phyloP scores from a whole-genome alignment of 2,113 vertebrate genomes.

The Willisornis vidua region DNA sequence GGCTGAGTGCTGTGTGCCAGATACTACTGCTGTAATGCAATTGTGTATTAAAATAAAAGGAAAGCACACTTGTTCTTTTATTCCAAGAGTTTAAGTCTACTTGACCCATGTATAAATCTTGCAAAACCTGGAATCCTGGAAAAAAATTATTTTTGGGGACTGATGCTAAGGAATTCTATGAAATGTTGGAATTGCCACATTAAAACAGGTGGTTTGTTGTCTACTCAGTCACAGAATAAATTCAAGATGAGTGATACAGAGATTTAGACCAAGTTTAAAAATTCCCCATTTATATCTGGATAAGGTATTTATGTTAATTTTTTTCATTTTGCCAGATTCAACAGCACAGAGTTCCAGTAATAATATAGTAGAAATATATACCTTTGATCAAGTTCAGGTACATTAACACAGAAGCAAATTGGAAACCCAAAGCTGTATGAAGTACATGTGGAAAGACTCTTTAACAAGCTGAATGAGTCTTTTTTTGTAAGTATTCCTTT shows the following conservation, averaged over 20 bases:
- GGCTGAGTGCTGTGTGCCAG: constrained; percentile 5
- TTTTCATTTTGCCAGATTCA: neutral
- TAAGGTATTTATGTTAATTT: neutral
- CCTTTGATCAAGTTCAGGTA: neutral
- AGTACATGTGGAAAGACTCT: neutral
- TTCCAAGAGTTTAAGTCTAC: neutral
- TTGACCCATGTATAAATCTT: neutral
- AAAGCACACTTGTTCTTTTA: neutral
- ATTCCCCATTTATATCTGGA: rapidly evolving
- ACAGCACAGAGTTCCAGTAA: neutral
- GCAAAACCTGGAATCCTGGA: neutral
- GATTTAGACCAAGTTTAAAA: neutral
- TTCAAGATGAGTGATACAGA: neutral
- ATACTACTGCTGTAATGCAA: constrained; percentile 27
- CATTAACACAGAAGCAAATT: neutral
- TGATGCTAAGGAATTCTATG: neutral
- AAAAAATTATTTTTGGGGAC: neutral
- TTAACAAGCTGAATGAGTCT: neutral
- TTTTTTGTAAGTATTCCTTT: neutral
- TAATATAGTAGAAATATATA: neutral
- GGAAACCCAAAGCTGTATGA: neutral
- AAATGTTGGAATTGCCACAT: neutral
- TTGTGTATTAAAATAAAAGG: constrained; percentile 47
- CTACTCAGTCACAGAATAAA: neutral
- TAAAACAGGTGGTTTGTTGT: neutral